Conservation (phyloP, 2,888 invertebrate genomes). For the Metopia argyrocephala region DNA sequence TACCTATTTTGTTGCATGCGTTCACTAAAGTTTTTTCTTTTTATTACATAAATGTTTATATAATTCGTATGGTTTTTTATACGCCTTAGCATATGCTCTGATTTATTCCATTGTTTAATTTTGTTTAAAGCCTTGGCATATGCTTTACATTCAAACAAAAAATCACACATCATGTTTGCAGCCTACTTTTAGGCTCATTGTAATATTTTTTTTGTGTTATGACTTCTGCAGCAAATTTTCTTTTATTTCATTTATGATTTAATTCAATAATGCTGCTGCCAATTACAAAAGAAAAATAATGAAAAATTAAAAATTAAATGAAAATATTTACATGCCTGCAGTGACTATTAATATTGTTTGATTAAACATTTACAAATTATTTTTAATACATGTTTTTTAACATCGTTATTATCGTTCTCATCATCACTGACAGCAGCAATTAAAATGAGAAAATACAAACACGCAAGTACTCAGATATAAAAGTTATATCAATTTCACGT, state of each 20-base stretch:
- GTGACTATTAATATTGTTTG: constrained; percentile 6
- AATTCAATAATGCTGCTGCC: not conserved
- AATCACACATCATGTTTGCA: not conserved
- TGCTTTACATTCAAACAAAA: not conserved
- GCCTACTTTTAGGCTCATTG: not conserved
- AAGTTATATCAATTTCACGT: not conserved
- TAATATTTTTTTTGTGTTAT: constrained; percentile 13
- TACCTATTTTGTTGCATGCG: no score
- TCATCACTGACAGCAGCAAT: not conserved
- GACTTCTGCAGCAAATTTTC: not conserved
- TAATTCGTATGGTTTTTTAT: no score
- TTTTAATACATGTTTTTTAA: constrained; percentile 20
- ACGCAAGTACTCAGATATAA: not conserved
- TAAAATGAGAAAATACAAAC: not conserved
- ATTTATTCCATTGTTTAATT: not conserved
- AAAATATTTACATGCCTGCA: not conserved
- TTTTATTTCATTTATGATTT: not conserved
- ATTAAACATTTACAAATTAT: constrained; percentile 33
- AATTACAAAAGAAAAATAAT: not conserved
- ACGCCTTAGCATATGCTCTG: constrained; percentile 45
- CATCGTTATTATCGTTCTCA: not conserved
- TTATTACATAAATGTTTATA: no score
- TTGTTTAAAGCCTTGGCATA: not conserved
- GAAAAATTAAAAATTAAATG: no score
- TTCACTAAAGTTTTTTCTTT: no score